These are phyloP conservation scores for Neodiprion fabricii DNA, from an alignment of 1,140 invertebrate genomes.

Conservation along the genomic window DNA sequence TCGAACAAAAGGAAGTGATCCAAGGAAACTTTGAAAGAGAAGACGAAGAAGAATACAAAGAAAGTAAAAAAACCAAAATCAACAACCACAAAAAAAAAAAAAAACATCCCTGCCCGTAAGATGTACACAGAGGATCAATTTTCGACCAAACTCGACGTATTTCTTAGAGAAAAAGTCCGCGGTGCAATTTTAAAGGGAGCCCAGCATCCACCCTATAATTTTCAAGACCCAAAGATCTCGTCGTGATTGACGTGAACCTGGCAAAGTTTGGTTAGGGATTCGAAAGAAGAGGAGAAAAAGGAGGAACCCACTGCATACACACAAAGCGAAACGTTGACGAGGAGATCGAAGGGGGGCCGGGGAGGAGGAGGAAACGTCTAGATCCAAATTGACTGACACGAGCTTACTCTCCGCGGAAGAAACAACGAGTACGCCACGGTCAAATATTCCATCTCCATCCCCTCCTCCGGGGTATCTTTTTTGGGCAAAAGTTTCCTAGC, in stretches of 20 bases:
- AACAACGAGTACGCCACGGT: no score
- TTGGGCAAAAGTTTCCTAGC: no score
- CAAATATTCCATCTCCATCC: no score
- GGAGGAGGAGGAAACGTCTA: not conserved
- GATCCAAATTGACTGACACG: not conserved
- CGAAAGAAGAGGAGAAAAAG: not conserved
- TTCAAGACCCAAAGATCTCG: not conserved
- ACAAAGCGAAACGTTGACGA: not conserved
- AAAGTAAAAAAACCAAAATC: not conserved
- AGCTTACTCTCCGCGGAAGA: not conserved
- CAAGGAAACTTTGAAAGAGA: not conserved
- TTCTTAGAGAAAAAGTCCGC: not conserved
- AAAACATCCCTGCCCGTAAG: not conserved
- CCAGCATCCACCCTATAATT: conserved; percentile 4
- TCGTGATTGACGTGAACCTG: not conserved
- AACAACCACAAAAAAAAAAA: no score
- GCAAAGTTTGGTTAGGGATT: not conserved
- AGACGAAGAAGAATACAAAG: not conserved
- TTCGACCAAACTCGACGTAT: not conserved
- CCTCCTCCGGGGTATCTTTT: no score
- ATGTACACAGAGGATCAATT: not conserved
- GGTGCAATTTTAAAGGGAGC: conserved; percentile 4
- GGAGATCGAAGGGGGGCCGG: not conserved
- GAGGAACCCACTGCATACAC: not conserved
- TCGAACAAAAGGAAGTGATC: no score